phyloP scores from a whole-genome alignment of 2,113 vertebrate species.

The Callopanchax toddi region DNA sequence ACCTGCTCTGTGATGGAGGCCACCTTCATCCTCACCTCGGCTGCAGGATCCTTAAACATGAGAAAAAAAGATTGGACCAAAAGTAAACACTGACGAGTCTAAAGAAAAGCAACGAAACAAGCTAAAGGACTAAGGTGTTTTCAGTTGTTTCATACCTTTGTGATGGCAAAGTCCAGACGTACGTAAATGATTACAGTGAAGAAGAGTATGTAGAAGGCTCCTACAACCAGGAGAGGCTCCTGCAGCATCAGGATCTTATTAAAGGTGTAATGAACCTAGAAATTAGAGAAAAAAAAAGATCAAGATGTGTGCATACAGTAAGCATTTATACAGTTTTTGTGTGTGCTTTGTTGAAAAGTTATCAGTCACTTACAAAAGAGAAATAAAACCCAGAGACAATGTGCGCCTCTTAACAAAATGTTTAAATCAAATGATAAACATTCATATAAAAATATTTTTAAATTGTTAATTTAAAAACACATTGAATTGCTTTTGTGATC shows the following conservation, averaged over 20 bases:
- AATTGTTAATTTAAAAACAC: no score
- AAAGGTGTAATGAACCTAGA: conserved; percentile 94
- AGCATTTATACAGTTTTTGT: no score
- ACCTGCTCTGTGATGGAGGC: conserved; percentile 98
- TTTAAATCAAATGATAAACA: no score
- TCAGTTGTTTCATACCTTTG: conserved; percentile 85
- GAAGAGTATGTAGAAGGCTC: conserved; percentile 96
- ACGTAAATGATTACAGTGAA: conserved; percentile 97
- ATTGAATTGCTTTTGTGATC: no score
- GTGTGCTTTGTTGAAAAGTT: no score
- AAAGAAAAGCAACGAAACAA: neutral
- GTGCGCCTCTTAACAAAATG: no score
- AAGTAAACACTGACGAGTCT: neutral
- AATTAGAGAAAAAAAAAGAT: conserved; percentile 5
- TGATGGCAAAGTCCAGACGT: conserved; percentile 97
- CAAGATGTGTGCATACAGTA: neutral
- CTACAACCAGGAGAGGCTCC: conserved; percentile 95
- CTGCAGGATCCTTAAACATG: conserved; percentile 89
- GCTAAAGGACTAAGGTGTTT: neutral
- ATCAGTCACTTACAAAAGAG: no score
- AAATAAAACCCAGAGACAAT: no score
- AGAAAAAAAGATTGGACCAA: neutral
- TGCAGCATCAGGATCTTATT: conserved; percentile 98
- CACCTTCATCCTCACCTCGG: conserved; percentile 98
- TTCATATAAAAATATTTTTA: no score